Evolutionary conservation across 2,113 vertebrate species (phyloP).

Genomic region (Ailuropoda melanoleuca): DNA sequence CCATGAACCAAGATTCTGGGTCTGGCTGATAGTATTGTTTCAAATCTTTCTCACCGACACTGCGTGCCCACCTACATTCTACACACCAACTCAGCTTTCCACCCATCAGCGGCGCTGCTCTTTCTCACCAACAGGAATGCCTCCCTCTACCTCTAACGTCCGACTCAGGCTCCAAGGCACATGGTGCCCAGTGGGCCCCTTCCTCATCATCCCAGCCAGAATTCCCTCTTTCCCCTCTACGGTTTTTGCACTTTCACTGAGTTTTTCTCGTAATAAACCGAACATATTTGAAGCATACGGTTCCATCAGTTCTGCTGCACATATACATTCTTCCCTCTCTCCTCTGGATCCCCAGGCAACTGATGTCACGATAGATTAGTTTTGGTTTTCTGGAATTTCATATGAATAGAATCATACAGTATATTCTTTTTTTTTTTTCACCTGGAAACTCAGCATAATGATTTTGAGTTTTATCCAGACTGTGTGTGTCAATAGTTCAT

Average conservation of each 20-base stretch:
- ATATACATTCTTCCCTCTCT: not conserved
- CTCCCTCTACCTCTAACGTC: not conserved
- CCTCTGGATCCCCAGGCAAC: not conserved
- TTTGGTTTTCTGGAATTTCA: constrained; percentile 31
- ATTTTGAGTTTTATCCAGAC: not conserved
- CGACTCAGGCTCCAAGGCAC: not conserved
- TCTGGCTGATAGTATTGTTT: constrained; percentile 2
- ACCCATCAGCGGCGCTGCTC: not conserved
- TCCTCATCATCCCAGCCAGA: not conserved
- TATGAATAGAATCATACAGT: not conserved
- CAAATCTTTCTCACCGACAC: not conserved
- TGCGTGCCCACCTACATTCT: not conserved
- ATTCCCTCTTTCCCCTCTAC: not conserved
- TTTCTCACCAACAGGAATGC: not conserved
- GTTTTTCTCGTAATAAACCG: not conserved
- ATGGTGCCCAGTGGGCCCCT: not conserved
- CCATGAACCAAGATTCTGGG: not conserved
- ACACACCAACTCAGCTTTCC: not conserved
- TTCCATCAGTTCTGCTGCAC: not conserved
- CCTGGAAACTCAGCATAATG: not conserved
- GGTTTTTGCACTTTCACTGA: not conserved
- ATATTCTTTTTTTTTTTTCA: not conserved
- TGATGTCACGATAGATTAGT: not conserved
- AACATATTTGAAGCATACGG: not conserved
- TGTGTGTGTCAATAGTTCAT: not conserved